These are phyloP conservation scores for Ridgeia piscesae DNA, from an alignment of 1,140 invertebrate genomes.

Conservation along the genomic window DNA sequence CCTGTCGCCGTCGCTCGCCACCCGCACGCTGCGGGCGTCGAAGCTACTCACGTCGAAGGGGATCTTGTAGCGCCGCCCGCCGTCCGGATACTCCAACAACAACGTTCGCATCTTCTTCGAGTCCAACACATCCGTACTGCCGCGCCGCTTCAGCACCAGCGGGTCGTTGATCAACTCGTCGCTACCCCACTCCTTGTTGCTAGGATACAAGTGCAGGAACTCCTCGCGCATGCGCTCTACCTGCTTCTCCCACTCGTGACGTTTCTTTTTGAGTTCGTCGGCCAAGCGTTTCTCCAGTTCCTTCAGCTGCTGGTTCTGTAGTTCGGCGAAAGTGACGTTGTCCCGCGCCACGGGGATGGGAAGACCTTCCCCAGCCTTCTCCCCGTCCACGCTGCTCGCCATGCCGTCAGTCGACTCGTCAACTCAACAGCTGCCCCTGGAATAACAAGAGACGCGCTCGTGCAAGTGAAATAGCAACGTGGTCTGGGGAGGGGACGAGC, in stretches of 20 bases:
- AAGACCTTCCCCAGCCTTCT: conserved; percentile 16
- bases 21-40: conserved; percentile 21
- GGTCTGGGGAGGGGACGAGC: too few relatives aligned
- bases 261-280: conserved; percentile 27
- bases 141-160: conserved; percentile 25
- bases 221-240: conserved; percentile 30
- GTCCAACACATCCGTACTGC: conserved; percentile 28
- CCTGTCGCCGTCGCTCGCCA: conserved; percentile 24
- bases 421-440: neutral
- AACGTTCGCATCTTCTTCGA: conserved; percentile 29
- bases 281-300: conserved; percentile 30
- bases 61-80: conserved; percentile 20
- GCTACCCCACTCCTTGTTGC: conserved; percentile 22
- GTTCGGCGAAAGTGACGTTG: conserved; percentile 27
- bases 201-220: conserved; percentile 28
- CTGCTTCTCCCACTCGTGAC: conserved; percentile 27
- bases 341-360: conserved; percentile 27
- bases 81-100: conserved; percentile 27
- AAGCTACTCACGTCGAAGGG: conserved; percentile 24
- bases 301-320: conserved; percentile 21
- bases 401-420: neutral
- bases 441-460: neutral
- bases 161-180: conserved; percentile 28
- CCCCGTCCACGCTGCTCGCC: conserved; percentile 14
- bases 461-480: too few relatives aligned